A percentile compares a stretch with the other conserved stretches of the same genome.
These are phyloP conservation scores for Apodemus agrarius DNA, from an alignment of 2,797 vertebrate species.

Conservation along the genomic window DNA sequence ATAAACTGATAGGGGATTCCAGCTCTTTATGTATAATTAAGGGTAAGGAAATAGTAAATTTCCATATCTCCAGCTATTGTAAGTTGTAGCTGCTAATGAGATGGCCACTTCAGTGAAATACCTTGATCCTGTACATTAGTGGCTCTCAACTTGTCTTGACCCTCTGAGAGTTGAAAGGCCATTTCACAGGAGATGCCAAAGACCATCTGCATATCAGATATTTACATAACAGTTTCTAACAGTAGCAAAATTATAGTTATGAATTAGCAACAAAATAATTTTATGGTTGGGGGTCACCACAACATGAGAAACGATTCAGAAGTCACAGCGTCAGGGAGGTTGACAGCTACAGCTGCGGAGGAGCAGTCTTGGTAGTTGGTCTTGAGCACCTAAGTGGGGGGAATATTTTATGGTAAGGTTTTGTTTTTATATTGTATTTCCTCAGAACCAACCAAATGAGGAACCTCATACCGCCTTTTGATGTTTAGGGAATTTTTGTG, in stretches of 20 bases:
- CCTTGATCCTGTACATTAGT: conserved; percentile 26
- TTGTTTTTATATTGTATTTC: not conserved
- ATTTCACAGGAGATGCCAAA: not conserved
- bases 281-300: not conserved
- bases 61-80: not conserved
- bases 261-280: not conserved
- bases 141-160: not conserved
- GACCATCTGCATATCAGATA: not conserved
- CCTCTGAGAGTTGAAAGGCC: not conserved
- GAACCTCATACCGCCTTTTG: not conserved
- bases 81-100: conserved; percentile 8
- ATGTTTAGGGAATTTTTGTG: conserved; percentile 37
- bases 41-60: conserved; percentile 29
- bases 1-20: conserved; percentile 60
- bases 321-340: not conserved
- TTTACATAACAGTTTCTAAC: not conserved
- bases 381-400: not conserved
- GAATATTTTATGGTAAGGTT: not conserved
- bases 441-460: conserved; percentile 2
- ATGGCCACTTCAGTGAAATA: not conserved
- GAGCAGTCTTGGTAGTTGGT: not conserved
- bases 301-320: not conserved
- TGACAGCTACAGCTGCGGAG: not conserved
- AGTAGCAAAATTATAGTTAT: not conserved
- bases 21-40: conserved; percentile 23